Conservation (phyloP, 1,140 invertebrate genomes). For the Sipha flava region DNA sequence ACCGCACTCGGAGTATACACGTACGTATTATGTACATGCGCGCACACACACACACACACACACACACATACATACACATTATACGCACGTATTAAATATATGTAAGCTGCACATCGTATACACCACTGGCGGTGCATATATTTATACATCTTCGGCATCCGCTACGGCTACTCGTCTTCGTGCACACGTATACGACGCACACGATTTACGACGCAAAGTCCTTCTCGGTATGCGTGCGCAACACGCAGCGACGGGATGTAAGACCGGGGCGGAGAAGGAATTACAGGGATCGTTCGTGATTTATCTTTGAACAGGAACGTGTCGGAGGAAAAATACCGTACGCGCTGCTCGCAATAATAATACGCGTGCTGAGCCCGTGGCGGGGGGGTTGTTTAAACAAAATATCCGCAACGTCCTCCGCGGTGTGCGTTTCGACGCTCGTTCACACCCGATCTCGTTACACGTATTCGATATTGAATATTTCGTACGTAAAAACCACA, state of each 20-base stretch:
- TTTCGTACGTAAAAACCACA: not conserved
- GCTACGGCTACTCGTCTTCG: not conserved
- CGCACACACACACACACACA: not conserved
- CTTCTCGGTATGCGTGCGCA: not conserved
- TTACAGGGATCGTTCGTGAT: not conserved
- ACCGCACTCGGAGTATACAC: not conserved
- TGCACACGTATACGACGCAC: not conserved
- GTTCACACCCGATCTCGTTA: not conserved
- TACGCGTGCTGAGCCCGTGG: not conserved
- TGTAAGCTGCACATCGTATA: no score
- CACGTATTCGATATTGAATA: not conserved
- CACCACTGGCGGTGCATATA: no score
- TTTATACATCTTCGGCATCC: not conserved
- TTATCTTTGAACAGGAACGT: not conserved
- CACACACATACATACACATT: no score
- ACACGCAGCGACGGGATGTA: not conserved
- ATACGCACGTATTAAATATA: no score
- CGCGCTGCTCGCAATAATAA: no score
- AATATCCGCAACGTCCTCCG: not conserved
- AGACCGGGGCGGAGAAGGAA: no score
- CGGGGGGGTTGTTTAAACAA: not conserved
- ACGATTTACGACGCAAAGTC: constrained; percentile 3
- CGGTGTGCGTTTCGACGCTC: not conserved
- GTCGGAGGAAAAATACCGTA: not conserved
- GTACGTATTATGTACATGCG: not conserved